Evolutionary conservation across 1,140 invertebrate species (phyloP).

Genomic region (Calosoma granatense): DNA sequence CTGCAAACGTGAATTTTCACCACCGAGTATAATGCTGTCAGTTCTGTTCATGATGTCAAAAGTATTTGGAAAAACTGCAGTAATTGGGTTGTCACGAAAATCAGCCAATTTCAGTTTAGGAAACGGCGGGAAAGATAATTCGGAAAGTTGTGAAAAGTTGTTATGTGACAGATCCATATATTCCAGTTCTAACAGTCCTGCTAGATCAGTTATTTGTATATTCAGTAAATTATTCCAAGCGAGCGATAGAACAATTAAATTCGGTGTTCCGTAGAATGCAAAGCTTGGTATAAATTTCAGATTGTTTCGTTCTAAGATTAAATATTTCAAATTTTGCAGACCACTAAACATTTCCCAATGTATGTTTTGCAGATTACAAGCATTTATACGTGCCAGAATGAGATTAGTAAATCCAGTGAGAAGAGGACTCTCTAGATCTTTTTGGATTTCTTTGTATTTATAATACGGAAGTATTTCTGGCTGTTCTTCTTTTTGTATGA

Average conservation of each 20-base stretch:
- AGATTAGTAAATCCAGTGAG: slow-evolving; percentile 47
- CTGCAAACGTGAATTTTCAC: slow-evolving; percentile 38
- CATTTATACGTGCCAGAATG: slow-evolving; percentile 44
- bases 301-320: slow-evolving; percentile 51
- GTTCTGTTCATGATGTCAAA: slow-evolving; percentile 63
- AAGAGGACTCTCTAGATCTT: slow-evolving; percentile 36
- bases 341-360: slow-evolving; percentile 62
- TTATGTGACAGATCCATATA: slow-evolving; percentile 53
- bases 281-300: slow-evolving; percentile 55
- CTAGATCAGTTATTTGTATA: slow-evolving; percentile 53
- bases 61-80: slow-evolving; percentile 53
- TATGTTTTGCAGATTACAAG: slow-evolving; percentile 48
- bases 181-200: slow-evolving; percentile 52
- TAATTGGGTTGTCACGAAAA: slow-evolving; percentile 55
- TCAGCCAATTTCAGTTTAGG: slow-evolving; percentile 48
- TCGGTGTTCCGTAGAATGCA: slow-evolving; percentile 54
- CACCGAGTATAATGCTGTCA: slow-evolving; percentile 47
- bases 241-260: slow-evolving; percentile 49
- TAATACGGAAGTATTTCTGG: slow-evolving; percentile 52
- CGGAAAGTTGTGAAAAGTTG: slow-evolving; percentile 54
- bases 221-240: slow-evolving; percentile 50
- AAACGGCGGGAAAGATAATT: slow-evolving; percentile 57
- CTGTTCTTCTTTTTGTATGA: slow-evolving; percentile 30
- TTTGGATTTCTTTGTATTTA: slow-evolving; percentile 43
- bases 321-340: slow-evolving; percentile 43